Evolutionary conservation across 2,113 vertebrate species (phyloP).

Genomic region (Hippocampus mohnikei): DNA sequence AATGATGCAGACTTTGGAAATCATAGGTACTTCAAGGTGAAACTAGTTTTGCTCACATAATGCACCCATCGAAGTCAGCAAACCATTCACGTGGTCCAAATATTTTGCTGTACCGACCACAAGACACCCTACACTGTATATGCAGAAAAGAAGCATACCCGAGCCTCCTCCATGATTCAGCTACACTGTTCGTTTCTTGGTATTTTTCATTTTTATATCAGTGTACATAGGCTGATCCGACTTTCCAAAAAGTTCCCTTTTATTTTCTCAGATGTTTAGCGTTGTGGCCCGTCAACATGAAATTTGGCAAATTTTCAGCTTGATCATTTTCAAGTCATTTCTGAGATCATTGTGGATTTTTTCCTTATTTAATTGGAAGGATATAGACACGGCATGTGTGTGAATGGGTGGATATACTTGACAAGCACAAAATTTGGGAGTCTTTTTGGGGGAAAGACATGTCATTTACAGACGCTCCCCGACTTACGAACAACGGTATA

Average conservation of each 20-base stretch:
- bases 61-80: too few species aligned
- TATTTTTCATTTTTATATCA: neutral
- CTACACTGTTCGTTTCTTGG: too few species aligned
- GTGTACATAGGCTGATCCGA: neutral
- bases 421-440: neutral
- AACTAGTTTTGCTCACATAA: constrained; percentile 1
- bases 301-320: neutral
- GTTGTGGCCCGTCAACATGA: neutral
- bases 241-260: neutral
- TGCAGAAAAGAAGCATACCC: neutral
- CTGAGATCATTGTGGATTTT: too few species aligned
- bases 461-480: too few species aligned
- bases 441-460: neutral
- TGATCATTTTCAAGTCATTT: neutral
- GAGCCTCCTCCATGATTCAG: neutral
- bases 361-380: neutral
- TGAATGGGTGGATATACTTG: neutral
- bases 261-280: too few species aligned
- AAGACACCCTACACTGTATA: too few species aligned
- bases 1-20: constrained; percentile 22
- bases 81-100: too few species aligned
- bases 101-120: too few species aligned
- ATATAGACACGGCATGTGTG: neutral
- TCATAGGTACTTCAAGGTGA: constrained; percentile 18
- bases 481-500: too few species aligned